Conservation (phyloP, 1,140 invertebrate genomes). For the Adoxophyes honmai region DNA sequence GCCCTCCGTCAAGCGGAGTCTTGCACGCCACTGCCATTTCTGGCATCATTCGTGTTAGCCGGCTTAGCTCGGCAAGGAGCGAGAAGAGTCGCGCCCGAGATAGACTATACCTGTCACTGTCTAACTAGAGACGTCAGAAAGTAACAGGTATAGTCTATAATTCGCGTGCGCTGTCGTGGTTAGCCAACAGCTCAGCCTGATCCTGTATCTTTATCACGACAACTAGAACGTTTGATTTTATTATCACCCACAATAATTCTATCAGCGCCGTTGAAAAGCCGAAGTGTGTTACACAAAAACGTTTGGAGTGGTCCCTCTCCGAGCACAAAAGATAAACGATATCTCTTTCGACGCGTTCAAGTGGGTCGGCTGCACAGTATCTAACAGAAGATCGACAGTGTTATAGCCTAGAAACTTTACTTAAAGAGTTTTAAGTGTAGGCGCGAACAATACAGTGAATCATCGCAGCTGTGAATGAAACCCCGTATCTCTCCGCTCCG, state of each 20-base stretch:
- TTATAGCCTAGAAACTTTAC: slow-evolving; percentile 27
- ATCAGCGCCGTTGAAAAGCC: slow-evolving; percentile 2
- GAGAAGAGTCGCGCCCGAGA: too few relatives aligned
- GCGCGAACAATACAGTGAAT: slow-evolving; percentile 52
- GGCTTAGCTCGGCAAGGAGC: too few relatives aligned
- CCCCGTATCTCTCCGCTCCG: slow-evolving; percentile 40
- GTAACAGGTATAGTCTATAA: too few relatives aligned
- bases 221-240: background rate
- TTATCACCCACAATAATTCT: background rate
- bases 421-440: slow-evolving; percentile 30
- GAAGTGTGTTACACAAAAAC: background rate
- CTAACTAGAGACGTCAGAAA: too few relatives aligned
- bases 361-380: slow-evolving; percentile 15
- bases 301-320: background rate
- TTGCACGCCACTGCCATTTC: slow-evolving; percentile 24
- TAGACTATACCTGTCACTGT: too few relatives aligned
- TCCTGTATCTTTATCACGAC: slow-evolving; percentile 20
- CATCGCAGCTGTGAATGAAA: slow-evolving; percentile 47
- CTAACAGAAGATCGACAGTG: slow-evolving; percentile 26
- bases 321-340: slow-evolving; percentile 16
- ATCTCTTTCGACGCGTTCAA: slow-evolving; percentile 21
- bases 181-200: slow-evolving; percentile 25
- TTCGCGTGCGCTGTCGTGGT: too few relatives aligned
- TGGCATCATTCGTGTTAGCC: slow-evolving; percentile 31
- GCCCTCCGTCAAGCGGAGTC: slow-evolving; percentile 20